Evolutionary conservation across 2,888 invertebrate genomes (phyloP).

Genomic region (Drosophila parthenogenetica): DNA sequence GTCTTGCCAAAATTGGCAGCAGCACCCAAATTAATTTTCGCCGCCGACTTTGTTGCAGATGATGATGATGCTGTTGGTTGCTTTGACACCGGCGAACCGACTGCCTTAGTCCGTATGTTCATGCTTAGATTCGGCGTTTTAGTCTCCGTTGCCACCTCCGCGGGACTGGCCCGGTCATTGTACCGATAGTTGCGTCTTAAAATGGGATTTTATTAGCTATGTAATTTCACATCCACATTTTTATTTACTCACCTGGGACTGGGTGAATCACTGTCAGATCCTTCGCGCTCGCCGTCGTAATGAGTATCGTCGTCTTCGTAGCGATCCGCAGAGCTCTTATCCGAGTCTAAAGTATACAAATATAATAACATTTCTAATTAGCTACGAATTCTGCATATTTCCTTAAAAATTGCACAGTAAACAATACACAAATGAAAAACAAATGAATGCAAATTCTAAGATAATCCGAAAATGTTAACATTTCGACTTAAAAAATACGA

Average conservation of each 20-base stretch:
- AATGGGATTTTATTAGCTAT: neutral
- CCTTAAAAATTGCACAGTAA: no score
- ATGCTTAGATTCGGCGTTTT: conserved; percentile 79
- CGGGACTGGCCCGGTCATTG: conserved; percentile 84
- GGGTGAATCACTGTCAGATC: conserved; percentile 88
- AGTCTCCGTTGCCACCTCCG: conserved; percentile 77
- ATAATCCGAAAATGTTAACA: no score
- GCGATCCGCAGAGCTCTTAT: conserved; percentile 79
- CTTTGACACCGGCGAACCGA: conserved; percentile 78
- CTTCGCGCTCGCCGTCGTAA: conserved; percentile 89
- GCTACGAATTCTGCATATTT: no score
- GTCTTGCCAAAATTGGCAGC: conserved; percentile 89
- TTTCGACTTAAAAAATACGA: no score
- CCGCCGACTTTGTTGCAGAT: conserved; percentile 57
- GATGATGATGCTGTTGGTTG: conserved; percentile 55
- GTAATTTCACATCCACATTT: no score
- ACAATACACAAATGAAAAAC: neutral
- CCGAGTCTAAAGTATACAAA: conserved; percentile 75
- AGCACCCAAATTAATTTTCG: conserved; percentile 88
- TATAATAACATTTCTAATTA: no score
- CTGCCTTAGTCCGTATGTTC: conserved; percentile 78
- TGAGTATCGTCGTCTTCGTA: conserved; percentile 86
- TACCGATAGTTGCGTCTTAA: conserved; percentile 83
- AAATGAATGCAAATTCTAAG: no score
- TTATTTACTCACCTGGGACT: conserved; percentile 85